Conservation (phyloP, 2,888 invertebrate genomes). For the Taenaris catops region DNA sequence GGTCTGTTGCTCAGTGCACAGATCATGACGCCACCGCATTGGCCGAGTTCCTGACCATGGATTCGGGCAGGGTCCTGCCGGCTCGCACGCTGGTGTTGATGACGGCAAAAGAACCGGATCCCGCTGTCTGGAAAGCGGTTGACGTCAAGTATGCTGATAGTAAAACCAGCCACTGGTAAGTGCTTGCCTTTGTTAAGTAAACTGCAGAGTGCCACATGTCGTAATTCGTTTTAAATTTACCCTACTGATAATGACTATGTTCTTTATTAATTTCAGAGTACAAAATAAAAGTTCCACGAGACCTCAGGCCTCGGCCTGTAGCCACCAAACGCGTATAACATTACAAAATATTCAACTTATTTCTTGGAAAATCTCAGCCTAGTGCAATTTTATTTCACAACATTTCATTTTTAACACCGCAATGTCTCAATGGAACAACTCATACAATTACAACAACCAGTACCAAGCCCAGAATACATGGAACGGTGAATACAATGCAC, state of each 20-base stretch:
- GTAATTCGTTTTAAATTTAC: constrained; percentile 30
- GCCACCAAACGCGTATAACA: constrained; percentile 33
- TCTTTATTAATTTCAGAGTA: constrained; percentile 30
- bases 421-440: constrained; percentile 73
- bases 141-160: constrained; percentile 35
- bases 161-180: constrained; percentile 48
- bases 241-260: constrained; percentile 28
- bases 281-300: constrained; percentile 22
- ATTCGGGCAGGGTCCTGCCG: too few species aligned
- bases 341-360: constrained; percentile 28
- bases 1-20: too few species aligned
- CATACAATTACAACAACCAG: constrained; percentile 60
- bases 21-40: too few species aligned
- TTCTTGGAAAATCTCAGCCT: constrained; percentile 25
- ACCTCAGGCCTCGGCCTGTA: constrained; percentile 72
- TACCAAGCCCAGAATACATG: constrained; percentile 50
- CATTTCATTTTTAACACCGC: constrained; percentile 38
- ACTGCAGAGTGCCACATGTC: constrained; percentile 51
- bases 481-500: constrained; percentile 52
- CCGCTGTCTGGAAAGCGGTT: too few species aligned
- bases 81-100: too few species aligned
- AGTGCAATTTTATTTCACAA: constrained; percentile 23
- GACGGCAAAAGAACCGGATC: too few species aligned
- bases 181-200: constrained; percentile 24
- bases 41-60: too few species aligned